Evolutionary conservation across 92 coral and sea anemone species (phyloP).

Genomic region (Zoanthus solanderi): DNA sequence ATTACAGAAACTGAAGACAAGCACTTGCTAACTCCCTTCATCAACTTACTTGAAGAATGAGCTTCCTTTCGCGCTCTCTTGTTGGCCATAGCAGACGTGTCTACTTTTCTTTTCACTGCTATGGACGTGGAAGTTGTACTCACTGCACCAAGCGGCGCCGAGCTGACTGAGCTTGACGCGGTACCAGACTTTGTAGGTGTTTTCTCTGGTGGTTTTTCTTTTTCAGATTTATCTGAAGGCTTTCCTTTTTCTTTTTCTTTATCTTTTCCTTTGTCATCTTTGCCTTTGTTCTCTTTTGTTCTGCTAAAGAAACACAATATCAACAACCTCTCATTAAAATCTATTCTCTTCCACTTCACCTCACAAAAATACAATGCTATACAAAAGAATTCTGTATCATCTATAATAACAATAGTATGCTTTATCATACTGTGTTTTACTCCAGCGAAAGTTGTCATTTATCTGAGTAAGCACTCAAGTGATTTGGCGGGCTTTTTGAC

Average conservation of each 20-base stretch:
- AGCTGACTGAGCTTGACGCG: constrained; percentile 51
- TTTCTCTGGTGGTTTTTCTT: constrained; percentile 37
- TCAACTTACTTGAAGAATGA: constrained; percentile 17
- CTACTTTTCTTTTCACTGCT: constrained; percentile 88
- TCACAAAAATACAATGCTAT: too few relatives aligned
- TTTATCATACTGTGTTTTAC: too few relatives aligned
- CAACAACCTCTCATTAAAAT: neutral
- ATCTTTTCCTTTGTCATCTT: constrained; percentile 39
- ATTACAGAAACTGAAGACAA: too few relatives aligned
- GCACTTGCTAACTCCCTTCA: neutral
- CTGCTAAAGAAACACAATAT: neutral
- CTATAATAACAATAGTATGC: too few relatives aligned
- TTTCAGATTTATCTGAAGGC: constrained; percentile 48
- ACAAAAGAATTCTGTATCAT: too few relatives aligned
- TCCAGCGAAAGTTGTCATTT: too few relatives aligned
- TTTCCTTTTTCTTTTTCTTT: constrained; percentile 43
- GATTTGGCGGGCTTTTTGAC: too few relatives aligned
- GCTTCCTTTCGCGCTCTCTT: constrained; percentile 87
- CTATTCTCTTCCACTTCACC: too few relatives aligned
- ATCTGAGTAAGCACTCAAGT: too few relatives aligned
- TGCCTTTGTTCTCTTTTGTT: constrained; percentile 25
- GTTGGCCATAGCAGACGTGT: constrained; percentile 61
- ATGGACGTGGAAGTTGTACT: constrained; percentile 75
- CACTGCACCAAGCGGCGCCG: constrained; percentile 67
- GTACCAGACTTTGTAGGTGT: constrained; percentile 59